A percentile compares a stretch with the other conserved stretches of the same genome.
Conservation (phyloP, 2,888 invertebrate genomes). For the Acanthopleura granulata region DNA sequence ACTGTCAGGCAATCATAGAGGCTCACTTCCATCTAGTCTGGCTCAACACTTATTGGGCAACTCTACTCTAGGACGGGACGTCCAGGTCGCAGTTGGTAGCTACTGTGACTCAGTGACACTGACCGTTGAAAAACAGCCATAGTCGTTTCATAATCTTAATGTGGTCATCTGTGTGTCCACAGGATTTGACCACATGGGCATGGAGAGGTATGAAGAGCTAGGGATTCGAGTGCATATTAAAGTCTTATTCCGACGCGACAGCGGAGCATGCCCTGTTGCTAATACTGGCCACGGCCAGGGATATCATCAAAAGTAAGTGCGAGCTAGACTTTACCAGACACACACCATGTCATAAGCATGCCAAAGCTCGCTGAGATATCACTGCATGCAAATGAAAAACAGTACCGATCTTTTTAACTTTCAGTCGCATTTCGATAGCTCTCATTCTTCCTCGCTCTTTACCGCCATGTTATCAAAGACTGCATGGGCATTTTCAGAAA, state of each 20-base stretch:
- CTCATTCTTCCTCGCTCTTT: no score
- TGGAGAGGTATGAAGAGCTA: not conserved
- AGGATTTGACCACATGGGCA: constrained; percentile 21
- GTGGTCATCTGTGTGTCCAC: constrained; percentile 14
- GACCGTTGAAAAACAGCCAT: not conserved
- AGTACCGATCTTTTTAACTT: no score
- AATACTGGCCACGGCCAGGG: constrained; percentile 21
- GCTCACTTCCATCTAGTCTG: not conserved
- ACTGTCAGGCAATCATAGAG: not conserved
- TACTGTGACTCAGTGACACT: not conserved
- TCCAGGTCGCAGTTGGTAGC: not conserved
- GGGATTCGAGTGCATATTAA: constrained; percentile 18
- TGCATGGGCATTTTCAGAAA: no score
- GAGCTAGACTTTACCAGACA: no score
- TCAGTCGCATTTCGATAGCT: no score
- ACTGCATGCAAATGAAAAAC: no score
- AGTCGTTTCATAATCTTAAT: constrained; percentile 6
- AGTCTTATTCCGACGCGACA: not conserved
- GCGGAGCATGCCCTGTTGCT: constrained; percentile 18
- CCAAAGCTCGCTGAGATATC: no score
- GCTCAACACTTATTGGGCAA: not conserved
- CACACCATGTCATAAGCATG: no score
- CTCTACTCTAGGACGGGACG: not conserved
- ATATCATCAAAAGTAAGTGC: constrained; percentile 17
- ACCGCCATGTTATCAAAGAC: no score